A percentile compares a stretch with the other conserved stretches of the same genome.
Conservation (phyloP, 92 coral and sea anemone species). For the Nematostella vectensis region DNA sequence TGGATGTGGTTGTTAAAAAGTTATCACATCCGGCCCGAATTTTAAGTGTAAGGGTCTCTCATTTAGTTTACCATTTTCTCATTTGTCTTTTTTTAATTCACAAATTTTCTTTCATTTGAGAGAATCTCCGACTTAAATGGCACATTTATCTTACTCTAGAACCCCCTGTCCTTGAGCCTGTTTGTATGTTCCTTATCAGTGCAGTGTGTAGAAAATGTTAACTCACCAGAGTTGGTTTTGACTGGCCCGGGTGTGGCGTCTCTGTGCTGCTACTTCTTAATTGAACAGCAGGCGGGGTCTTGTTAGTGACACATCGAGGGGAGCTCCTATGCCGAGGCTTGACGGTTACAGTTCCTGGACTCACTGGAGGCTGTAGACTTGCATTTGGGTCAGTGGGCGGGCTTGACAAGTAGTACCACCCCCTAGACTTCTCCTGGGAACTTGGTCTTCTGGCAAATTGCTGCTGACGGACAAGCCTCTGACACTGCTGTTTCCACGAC, state of each 20-base stretch:
- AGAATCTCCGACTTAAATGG: too few species aligned
- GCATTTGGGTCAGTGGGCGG: constrained; percentile 4
- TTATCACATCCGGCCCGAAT: too few species aligned
- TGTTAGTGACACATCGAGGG: constrained; percentile 66
- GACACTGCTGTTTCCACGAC: constrained; percentile 95
- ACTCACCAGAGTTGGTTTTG: constrained; percentile 81
- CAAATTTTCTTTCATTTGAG: too few species aligned
- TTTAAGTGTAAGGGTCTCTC: too few species aligned
- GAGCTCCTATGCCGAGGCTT: constrained; percentile 64
- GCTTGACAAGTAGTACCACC: constrained; percentile 32
- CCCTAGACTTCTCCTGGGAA: constrained; percentile 73
- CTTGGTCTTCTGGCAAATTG: constrained; percentile 57
- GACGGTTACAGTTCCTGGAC: constrained; percentile 54
- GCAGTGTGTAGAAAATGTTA: too few species aligned
- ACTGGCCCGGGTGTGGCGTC: constrained; percentile 46
- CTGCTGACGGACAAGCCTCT: constrained; percentile 67
- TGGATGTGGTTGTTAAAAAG: too few species aligned
- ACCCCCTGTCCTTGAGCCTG: too few species aligned
- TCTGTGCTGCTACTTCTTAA: constrained; percentile 95
- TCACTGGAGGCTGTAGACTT: constrained; percentile 65
- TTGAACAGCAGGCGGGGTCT: constrained; percentile 65
- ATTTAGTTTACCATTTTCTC: too few species aligned
- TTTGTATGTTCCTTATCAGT: too few species aligned
- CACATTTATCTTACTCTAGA: too few species aligned
- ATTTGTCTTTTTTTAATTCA: too few species aligned